A percentile compares a stretch with the other conserved stretches of the same genome.
These are phyloP conservation scores for Pyrrhura leucotis DNA, from an alignment of 2,797 vertebrate genomes.

Conservation along the genomic window DNA sequence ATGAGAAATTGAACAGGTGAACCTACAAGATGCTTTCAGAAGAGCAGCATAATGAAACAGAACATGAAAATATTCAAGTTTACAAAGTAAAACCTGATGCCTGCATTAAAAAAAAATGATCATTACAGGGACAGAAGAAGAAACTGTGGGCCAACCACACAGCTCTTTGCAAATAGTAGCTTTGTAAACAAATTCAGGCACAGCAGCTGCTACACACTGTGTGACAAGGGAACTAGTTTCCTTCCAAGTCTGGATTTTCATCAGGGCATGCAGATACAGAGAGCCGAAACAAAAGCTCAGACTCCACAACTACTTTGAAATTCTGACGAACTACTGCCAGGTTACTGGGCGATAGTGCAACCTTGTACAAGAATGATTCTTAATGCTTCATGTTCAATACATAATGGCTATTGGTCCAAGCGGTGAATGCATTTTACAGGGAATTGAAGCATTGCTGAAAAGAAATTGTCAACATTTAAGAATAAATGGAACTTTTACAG, in stretches of 20 bases:
- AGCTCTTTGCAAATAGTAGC: not conserved
- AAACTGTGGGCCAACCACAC: not conserved
- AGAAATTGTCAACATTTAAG: not conserved
- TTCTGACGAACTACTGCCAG: not conserved
- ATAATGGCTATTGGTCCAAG: not conserved
- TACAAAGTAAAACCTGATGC: not conserved
- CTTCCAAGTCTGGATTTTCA: not conserved
- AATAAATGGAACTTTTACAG: not conserved
- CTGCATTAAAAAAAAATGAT: not conserved
- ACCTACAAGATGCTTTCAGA: not conserved
- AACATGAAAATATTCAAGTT: not conserved
- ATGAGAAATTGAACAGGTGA: not conserved
- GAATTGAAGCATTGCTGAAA: not conserved
- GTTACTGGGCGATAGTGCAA: not conserved
- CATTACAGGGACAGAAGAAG: not conserved
- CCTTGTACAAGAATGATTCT: not conserved
- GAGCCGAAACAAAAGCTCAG: not conserved
- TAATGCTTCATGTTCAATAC: not conserved
- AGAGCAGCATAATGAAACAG: not conserved
- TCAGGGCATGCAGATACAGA: not conserved
- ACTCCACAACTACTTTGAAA: not conserved
- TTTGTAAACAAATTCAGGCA: not conserved
- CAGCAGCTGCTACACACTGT: not conserved
- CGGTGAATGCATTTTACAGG: not conserved
- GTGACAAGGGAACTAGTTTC: not conserved